Conservation (phyloP, 2,888 invertebrate species). For the Chloroclysta siterata region DNA sequence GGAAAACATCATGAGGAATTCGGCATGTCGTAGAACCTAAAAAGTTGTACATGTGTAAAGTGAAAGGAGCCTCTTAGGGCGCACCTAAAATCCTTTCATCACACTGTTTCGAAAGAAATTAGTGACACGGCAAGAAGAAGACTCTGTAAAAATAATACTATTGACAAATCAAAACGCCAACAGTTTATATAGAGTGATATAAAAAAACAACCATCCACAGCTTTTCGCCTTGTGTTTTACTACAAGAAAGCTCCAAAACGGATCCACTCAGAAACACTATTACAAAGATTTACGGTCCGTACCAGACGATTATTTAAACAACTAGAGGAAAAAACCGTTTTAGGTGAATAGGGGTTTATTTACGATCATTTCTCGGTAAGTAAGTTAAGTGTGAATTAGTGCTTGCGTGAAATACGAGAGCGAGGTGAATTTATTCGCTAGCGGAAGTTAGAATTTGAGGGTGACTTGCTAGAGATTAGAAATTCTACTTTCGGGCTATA, state of each 20-base stretch:
- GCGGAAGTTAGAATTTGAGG: conserved; percentile 29
- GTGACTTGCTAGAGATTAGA: conserved; percentile 13
- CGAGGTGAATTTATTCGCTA: conserved; percentile 36
- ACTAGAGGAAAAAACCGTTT: conserved; percentile 58
- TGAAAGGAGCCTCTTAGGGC: no score
- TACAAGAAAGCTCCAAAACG: conserved; percentile 33
- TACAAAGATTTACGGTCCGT: conserved; percentile 64
- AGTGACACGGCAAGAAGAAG: no score
- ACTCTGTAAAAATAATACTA: no score
- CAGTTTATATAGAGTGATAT: no score
- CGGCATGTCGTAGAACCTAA: no score
- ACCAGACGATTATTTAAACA: conserved; percentile 60
- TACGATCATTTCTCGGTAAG: conserved; percentile 53
- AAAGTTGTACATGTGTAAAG: no score
- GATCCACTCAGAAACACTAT: conserved; percentile 48
- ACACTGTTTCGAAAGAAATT: no score
- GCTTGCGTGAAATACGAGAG: conserved; percentile 33
- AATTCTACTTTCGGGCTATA: conserved; percentile 4
- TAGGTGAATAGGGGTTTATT: conserved; percentile 53
- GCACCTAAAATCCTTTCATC: no score
- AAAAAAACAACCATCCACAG: background rate
- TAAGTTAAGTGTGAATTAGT: conserved; percentile 59
- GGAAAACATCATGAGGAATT: no score
- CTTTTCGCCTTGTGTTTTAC: conserved; percentile 13
- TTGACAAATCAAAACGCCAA: no score